Evolutionary conservation across 2,888 invertebrate genomes (phyloP).

Genomic region (Onchidella celtica): DNA sequence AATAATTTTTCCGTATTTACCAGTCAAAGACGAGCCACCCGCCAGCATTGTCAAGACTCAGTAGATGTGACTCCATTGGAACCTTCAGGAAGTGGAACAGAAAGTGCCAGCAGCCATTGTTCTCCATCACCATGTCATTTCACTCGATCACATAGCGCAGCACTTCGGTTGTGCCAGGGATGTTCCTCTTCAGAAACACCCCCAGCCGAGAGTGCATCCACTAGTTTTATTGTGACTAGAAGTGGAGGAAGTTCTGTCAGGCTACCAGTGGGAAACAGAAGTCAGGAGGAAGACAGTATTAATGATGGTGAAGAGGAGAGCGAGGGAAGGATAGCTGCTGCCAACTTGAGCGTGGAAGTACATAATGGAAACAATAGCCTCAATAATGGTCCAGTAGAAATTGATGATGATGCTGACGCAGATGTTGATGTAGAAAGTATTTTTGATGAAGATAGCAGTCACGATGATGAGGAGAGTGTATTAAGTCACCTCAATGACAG

Average conservation of each 20-base stretch:
- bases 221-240: conserved; percentile 42
- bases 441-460: conserved; percentile 34
- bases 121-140: conserved; percentile 38
- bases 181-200: conserved; percentile 49
- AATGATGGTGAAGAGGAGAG: conserved; percentile 33
- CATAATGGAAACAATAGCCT: conserved; percentile 15
- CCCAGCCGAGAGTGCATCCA: conserved; percentile 39
- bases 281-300: conserved; percentile 27
- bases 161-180: conserved; percentile 42
- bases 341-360: neutral
- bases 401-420: conserved; percentile 25
- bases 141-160: conserved; percentile 47
- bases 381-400: neutral
- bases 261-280: conserved; percentile 3
- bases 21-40: conserved; percentile 38
- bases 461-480: conserved; percentile 41
- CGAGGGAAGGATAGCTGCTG: neutral
- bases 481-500: conserved; percentile 39
- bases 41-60: conserved; percentile 41
- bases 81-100: conserved; percentile 45
- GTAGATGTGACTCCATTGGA: conserved; percentile 20
- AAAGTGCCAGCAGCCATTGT: conserved; percentile 14
- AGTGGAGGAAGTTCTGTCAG: conserved; percentile 6
- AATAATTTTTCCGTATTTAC: too few species aligned
- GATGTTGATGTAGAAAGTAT: conserved; percentile 26